Evolutionary conservation across 2,888 invertebrate genomes (phyloP).

Genomic region (Athripsodes cinereus): DNA sequence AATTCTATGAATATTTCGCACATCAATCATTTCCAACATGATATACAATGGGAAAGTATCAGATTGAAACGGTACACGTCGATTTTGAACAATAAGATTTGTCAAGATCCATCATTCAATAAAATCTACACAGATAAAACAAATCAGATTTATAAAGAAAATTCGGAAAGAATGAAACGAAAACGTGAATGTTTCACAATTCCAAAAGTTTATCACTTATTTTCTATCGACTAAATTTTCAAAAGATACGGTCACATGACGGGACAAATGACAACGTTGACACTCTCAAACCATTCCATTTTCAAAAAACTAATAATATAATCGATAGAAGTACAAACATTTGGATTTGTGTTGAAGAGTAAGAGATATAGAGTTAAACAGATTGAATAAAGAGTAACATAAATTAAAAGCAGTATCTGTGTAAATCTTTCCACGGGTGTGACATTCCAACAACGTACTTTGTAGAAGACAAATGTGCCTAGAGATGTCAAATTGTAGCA

Average conservation of each 20-base stretch:
- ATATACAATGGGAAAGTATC: too few relatives aligned
- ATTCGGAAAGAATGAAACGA: not conserved
- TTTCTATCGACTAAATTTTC: not conserved
- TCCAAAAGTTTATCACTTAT: not conserved
- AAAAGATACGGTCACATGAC: not conserved
- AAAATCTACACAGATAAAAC: not conserved
- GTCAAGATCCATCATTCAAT: not conserved
- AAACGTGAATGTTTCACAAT: not conserved
- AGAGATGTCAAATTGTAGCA: too few relatives aligned
- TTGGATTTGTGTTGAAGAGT: not conserved
- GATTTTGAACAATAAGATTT: too few relatives aligned
- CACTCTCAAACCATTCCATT: not conserved
- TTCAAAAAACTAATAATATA: too few relatives aligned
- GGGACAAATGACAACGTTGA: not conserved
- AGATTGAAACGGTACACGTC: too few relatives aligned
- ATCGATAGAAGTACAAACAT: not conserved
- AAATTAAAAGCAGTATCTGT: not conserved
- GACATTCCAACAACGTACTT: not conserved
- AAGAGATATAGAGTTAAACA: not conserved
- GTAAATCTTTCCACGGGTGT: not conserved
- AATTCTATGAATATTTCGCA: too few relatives aligned
- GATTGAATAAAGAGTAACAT: not conserved
- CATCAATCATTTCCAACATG: too few relatives aligned
- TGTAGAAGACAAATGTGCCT: too few relatives aligned
- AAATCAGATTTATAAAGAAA: not conserved